Percentiles rank a stretch among this genome's conserved stretches.
Evolutionary conservation across 2,113 vertebrate species (phyloP).

Genomic region (Rhinichthys klamathensis): DNA sequence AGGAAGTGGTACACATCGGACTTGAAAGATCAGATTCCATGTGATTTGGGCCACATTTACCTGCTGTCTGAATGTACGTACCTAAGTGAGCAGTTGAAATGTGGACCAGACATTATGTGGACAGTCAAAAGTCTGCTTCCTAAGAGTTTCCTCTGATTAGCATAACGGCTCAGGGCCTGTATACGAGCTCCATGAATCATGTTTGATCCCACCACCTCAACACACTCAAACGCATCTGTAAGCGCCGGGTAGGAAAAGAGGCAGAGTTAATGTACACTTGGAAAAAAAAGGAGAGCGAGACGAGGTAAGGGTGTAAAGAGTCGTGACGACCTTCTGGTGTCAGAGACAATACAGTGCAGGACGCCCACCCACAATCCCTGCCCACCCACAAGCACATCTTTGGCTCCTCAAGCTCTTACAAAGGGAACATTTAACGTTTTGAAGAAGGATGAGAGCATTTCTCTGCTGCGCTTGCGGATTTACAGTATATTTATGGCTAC

Average conservation of each 20-base stretch:
- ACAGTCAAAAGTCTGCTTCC: background rate
- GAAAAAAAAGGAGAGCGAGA: background rate
- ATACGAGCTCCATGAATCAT: background rate
- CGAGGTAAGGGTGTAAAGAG: background rate
- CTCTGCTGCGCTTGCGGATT: background rate
- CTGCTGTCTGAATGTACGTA: no score
- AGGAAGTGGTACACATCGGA: no score
- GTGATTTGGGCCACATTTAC: no score
- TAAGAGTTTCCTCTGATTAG: background rate
- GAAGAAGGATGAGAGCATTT: background rate
- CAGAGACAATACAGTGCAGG: conserved; percentile 33
- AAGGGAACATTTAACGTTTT: background rate
- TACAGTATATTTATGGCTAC: background rate
- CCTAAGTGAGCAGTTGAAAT: background rate
- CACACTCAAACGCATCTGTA: background rate
- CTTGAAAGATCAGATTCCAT: no score
- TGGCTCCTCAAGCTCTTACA: background rate
- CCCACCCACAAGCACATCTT: conserved; percentile 29
- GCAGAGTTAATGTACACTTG: conserved; percentile 12
- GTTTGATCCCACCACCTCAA: conserved; percentile 1
- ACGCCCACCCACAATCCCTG: conserved; percentile 31
- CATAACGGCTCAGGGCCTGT: background rate
- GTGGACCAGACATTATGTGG: background rate
- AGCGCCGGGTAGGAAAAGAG: background rate
- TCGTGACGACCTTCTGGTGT: conserved; percentile 37